phyloP scores from a whole-genome alignment of 2,888 invertebrate genomes.

The Sminthurinus aureus region DNA sequence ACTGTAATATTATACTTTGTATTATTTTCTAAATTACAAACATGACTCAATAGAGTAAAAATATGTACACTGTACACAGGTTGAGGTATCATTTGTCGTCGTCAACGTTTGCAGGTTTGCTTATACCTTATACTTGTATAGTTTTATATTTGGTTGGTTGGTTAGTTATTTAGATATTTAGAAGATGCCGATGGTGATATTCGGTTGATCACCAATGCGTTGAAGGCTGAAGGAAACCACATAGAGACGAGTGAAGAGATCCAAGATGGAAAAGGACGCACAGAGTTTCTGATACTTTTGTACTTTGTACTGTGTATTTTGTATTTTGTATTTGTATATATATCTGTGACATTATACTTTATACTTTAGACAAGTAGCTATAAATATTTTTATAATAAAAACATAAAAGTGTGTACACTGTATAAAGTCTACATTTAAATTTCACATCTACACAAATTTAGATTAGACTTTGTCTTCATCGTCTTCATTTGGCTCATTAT shows the following conservation, averaged over 20 bases:
- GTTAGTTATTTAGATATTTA: neutral
- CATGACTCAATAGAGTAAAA: too few relatives aligned
- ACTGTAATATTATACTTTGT: too few relatives aligned
- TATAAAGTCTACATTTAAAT: too few relatives aligned
- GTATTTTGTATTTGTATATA: neutral
- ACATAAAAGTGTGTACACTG: too few relatives aligned
- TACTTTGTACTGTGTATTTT: too few relatives aligned
- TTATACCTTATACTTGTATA: constrained; percentile 11
- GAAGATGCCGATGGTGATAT: neutral
- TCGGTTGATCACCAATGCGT: constrained; percentile 39
- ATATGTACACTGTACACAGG: too few relatives aligned
- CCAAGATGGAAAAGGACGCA: neutral
- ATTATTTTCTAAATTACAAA: too few relatives aligned
- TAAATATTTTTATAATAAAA: too few relatives aligned
- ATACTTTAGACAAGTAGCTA: too few relatives aligned
- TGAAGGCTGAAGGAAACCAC: constrained; percentile 33
- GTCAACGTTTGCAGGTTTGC: too few relatives aligned
- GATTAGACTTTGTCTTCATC: neutral
- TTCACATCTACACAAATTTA: too few relatives aligned
- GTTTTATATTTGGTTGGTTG: constrained; percentile 31
- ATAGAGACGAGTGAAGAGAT: neutral
- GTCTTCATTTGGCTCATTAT: neutral
- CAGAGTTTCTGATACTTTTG: neutral
- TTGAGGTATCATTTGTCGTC: too few relatives aligned
- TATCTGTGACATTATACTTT: neutral